phyloP scores from a whole-genome alignment of 2,113 vertebrate species.

The Bos taurus region ARS-UCD2.0 NC_037329.1:7624501-7625000 shows the following conservation, averaged over 20 bases:
- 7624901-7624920: not conserved
- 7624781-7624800: not conserved
- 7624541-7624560: not conserved
- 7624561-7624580: not conserved
- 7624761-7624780: not conserved
- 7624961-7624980: not conserved
- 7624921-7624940: not conserved
- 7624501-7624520: not conserved
- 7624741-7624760: rapidly evolving
- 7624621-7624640: not conserved
- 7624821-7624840: not conserved
- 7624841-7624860: not conserved
- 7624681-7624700: not conserved
- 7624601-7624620: not conserved
- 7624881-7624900: not conserved
- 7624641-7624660: not conserved
- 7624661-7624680: not conserved
- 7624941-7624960: not conserved
- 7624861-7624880: not conserved
- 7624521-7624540: not conserved
- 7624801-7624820: not conserved
- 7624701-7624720: not conserved
- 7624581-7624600: rapidly evolving
- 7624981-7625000: not conserved
- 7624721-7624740: not conserved